Conservation (phyloP, 2,888 invertebrate genomes). For the Tiliacea aurago region DNA sequence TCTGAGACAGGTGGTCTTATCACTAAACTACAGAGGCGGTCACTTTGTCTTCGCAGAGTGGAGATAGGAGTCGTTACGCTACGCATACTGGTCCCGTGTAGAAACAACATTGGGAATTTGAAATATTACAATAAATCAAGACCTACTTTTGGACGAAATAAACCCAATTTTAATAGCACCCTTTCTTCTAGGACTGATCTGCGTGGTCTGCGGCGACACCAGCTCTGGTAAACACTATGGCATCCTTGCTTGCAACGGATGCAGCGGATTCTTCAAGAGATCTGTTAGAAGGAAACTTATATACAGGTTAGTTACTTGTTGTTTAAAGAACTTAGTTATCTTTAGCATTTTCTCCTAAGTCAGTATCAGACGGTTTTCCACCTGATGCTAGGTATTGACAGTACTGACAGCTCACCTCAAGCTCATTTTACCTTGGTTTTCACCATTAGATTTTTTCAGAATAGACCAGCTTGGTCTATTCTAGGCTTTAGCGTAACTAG, state of each 20-base stretch:
- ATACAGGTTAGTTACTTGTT: conserved; percentile 93
- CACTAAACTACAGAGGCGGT: no score
- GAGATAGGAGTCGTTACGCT: background rate
- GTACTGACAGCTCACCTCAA: no score
- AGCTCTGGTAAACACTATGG: conserved; percentile 99
- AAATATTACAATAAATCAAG: background rate
- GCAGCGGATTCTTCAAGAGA: conserved; percentile 99
- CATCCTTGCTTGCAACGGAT: conserved; percentile 99
- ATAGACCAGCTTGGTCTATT: no score
- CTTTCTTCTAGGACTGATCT: conserved; percentile 93
- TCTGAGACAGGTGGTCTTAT: no score
- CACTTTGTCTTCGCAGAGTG: background rate
- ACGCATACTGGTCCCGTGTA: background rate
- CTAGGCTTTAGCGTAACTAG: no score
- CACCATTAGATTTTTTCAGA: no score
- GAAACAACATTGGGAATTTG: background rate
- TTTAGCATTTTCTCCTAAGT: no score
- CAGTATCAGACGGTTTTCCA: no score
- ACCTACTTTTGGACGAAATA: background rate
- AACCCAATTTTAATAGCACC: background rate
- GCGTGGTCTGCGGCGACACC: conserved; percentile 99
- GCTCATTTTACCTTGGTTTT: no score
- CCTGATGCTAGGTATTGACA: no score
- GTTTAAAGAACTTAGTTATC: background rate
- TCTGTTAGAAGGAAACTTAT: conserved; percentile 98